These are phyloP conservation scores for Tetrao urogallus DNA, from an alignment of 2,113 vertebrate genomes.

Conservation along the genomic window DNA sequence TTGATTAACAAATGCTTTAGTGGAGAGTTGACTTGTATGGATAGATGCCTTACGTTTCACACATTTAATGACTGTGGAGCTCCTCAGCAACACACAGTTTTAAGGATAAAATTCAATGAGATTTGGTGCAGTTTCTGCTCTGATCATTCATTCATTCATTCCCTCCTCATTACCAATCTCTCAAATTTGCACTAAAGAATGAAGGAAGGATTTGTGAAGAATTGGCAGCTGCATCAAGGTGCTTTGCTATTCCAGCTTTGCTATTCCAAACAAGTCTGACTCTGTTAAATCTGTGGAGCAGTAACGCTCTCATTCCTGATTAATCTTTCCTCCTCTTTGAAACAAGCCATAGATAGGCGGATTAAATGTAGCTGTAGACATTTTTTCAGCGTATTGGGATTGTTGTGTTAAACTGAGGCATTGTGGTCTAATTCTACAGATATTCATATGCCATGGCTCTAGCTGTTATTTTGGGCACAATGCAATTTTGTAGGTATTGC, in stretches of 20 bases:
- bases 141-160: not conserved
- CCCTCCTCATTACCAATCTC: not conserved
- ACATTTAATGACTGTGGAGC: not conserved
- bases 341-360: not conserved
- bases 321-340: not conserved
- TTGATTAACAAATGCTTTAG: not conserved
- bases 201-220: not conserved
- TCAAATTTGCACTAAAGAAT: not conserved
- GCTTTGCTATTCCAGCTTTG: not conserved
- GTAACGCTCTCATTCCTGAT: not conserved
- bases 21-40: not conserved
- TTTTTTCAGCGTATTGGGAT: not conserved
- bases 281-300: not conserved
- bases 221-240: not conserved
- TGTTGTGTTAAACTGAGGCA: not conserved
- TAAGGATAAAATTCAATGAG: not conserved
- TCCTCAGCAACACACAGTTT: not conserved
- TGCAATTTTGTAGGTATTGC: not conserved
- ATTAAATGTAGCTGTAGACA: not conserved
- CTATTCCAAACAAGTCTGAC: not conserved
- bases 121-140: not conserved
- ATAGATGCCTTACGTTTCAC: not conserved
- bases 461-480: not conserved
- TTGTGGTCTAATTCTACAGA: not conserved
- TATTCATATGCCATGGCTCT: not conserved